Evolutionary conservation across 2,113 vertebrate genomes (phyloP).

Genomic region (Leptosomus discolor): DNA sequence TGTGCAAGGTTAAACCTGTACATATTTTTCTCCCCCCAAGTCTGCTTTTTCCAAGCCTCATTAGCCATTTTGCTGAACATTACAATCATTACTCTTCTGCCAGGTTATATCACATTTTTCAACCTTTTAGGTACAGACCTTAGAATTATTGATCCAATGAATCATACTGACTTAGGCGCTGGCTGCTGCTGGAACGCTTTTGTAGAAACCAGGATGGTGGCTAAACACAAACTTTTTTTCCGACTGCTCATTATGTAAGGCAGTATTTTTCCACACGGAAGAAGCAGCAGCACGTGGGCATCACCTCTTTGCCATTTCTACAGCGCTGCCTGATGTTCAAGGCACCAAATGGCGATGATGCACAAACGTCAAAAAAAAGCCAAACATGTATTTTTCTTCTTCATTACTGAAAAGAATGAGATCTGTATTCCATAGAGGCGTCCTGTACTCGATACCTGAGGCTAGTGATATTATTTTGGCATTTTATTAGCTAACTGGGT

Average conservation of each 20-base stretch:
- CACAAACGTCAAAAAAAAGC: background rate
- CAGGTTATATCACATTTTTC: conserved; percentile 55
- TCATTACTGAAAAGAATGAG: background rate
- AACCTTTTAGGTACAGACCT: conserved; percentile 61
- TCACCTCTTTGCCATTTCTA: background rate
- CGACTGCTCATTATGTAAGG: background rate
- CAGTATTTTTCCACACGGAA: background rate
- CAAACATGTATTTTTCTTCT: background rate
- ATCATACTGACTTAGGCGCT: conserved; percentile 53
- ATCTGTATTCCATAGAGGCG: rapidly evolving
- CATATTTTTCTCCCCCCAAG: background rate
- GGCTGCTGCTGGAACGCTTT: background rate
- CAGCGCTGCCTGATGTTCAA: background rate
- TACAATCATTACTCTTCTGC: conserved; percentile 59
- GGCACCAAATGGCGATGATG: no score
- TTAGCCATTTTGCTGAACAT: conserved; percentile 65
- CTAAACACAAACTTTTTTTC: background rate
- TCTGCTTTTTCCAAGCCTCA: conserved; percentile 37
- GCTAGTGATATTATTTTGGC: background rate
- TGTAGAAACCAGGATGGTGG: background rate
- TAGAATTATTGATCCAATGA: conserved; percentile 68
- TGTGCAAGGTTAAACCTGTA: background rate
- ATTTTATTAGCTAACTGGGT: background rate
- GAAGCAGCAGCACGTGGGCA: rapidly evolving
- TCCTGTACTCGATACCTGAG: background rate